Evolutionary conservation across 2,113 vertebrate species (phyloP).

Genomic region (Mungos mungo): DNA sequence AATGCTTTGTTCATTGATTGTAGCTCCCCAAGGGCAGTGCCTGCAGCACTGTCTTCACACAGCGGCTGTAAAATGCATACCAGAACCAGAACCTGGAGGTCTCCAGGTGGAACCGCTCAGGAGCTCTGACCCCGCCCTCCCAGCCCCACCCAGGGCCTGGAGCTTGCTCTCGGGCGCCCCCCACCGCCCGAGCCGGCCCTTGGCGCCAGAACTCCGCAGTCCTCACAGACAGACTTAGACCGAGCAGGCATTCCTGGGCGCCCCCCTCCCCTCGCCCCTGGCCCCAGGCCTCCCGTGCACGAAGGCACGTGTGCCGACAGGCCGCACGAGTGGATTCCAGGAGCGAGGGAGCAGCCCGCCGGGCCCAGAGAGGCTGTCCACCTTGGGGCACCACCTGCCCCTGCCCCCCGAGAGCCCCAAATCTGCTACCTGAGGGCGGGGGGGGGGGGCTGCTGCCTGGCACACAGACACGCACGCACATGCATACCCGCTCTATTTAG

Average conservation of each 20-base stretch:
- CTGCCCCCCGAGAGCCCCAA: neutral
- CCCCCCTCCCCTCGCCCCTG: conserved; percentile 28
- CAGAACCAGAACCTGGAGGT: neutral
- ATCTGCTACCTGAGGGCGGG: neutral
- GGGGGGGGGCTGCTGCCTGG: neutral
- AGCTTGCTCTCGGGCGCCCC: neutral
- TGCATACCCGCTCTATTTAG: accelerated
- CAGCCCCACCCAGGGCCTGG: accelerated
- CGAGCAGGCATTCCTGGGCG: conserved; percentile 54
- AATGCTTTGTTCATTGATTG: no score
- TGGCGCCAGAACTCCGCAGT: neutral
- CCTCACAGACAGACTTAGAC: conserved; percentile 53
- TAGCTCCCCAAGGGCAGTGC: neutral
- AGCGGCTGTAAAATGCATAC: neutral
- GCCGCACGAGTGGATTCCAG: conserved; percentile 56
- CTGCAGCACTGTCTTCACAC: neutral
- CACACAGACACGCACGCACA: neutral
- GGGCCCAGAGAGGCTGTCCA: neutral
- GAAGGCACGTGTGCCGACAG: conserved; percentile 62
- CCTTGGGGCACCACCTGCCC: neutral
- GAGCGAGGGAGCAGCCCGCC: neutral
- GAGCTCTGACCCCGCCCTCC: neutral
- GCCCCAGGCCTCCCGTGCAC: neutral
- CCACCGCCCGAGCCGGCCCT: accelerated
- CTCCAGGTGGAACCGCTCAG: accelerated